Percentiles rank a stretch among this genome's conserved stretches.
phyloP scores from a whole-genome alignment of 2,113 vertebrate species.

The Hemichromis elongatus region DNA sequence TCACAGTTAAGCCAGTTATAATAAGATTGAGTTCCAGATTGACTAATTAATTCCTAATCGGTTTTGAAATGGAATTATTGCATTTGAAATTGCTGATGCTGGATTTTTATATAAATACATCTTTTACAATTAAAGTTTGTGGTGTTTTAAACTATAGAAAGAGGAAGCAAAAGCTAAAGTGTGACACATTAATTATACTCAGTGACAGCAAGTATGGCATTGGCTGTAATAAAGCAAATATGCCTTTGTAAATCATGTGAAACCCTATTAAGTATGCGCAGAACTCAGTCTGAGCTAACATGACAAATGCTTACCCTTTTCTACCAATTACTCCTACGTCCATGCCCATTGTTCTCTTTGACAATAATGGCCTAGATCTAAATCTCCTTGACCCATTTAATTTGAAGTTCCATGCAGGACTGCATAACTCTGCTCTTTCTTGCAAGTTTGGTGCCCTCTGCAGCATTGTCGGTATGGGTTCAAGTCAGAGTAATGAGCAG shows the following conservation, averaged over 20 bases:
- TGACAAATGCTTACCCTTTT: conserved; percentile 55
- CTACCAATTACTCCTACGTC: conserved; percentile 43
- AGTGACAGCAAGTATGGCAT: not conserved
- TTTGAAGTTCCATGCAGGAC: conserved; percentile 16
- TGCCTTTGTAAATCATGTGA: conserved; percentile 24
- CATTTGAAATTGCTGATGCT: not conserved
- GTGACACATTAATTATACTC: conserved; percentile 10
- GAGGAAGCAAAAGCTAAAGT: not conserved
- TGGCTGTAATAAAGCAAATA: conserved; percentile 23
- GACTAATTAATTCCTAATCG: not conserved
- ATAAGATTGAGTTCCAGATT: not conserved
- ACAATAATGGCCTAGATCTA: conserved; percentile 59
- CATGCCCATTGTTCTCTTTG: conserved; percentile 53
- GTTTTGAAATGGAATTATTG: not conserved
- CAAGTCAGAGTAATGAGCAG: not conserved
- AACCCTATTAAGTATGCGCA: conserved; percentile 41
- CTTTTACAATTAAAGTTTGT: not conserved
- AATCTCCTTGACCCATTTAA: conserved; percentile 68
- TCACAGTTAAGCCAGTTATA: not conserved
- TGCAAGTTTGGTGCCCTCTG: conserved; percentile 25
- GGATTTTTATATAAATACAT: not conserved
- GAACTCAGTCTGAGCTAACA: conserved; percentile 27
- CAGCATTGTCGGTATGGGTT: not conserved
- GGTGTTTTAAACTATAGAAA: not conserved
- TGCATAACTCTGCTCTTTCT: conserved; percentile 2